Conservation (phyloP, 2,113 vertebrate species). For the Edolisoma coerulescens region DNA sequence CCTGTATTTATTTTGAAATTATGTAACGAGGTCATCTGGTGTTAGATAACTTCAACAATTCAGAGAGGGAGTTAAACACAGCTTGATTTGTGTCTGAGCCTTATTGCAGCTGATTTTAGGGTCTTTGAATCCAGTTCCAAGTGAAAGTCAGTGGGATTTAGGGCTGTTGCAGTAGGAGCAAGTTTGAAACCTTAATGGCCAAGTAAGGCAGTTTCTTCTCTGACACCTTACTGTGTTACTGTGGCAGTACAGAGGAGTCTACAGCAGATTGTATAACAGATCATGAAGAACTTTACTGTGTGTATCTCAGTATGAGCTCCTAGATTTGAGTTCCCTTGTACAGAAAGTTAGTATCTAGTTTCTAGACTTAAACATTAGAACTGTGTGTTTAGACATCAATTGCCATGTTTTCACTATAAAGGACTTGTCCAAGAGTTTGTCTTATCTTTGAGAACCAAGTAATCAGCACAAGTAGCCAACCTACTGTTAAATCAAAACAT, state of each 20-base stretch:
- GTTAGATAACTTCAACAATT: neutral
- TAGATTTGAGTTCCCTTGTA: neutral
- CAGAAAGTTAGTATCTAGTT: neutral
- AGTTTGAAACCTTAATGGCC: neutral
- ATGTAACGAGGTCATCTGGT: neutral
- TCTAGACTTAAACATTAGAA: neutral
- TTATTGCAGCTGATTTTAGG: neutral
- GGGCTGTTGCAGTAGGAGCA: neutral
- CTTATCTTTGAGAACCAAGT: neutral
- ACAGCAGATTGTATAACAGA: neutral
- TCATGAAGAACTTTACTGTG: neutral
- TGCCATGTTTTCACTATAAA: neutral
- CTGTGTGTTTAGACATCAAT: neutral
- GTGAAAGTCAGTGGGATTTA: neutral
- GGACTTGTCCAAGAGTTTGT: neutral
- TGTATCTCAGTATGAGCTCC: neutral
- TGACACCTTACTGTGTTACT: neutral
- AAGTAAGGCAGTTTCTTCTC: neutral
- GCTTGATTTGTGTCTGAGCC: neutral
- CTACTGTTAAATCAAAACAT: neutral
- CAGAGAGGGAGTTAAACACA: neutral
- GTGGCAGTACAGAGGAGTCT: neutral
- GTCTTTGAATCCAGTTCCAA: neutral
- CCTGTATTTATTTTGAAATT: neutral
- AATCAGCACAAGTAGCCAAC: neutral